These are phyloP conservation scores for Oxygymnocypris stewartii DNA, from an alignment of 2,113 vertebrate species.

Conservation along the genomic window DNA sequence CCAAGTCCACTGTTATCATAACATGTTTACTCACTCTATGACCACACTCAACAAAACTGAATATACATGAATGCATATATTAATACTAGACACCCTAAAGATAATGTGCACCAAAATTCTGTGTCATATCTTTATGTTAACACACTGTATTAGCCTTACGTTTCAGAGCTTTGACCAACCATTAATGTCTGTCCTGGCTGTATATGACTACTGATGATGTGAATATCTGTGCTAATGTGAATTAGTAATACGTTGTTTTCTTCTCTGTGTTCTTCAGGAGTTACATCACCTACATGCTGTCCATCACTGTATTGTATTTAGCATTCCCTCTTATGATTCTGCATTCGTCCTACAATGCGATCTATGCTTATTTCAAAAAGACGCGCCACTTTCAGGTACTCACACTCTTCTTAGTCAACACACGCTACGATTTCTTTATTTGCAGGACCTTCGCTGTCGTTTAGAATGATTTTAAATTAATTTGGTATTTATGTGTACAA, in stretches of 20 bases:
- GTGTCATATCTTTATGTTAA: too few relatives aligned
- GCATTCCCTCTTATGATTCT: constrained; percentile 82
- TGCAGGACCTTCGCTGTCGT: neutral
- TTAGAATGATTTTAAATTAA: neutral
- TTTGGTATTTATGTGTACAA: neutral
- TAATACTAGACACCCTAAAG: too few relatives aligned
- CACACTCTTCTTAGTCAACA: neutral
- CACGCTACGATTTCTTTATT: neutral
- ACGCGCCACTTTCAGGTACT: constrained; percentile 76
- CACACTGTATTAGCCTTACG: too few relatives aligned
- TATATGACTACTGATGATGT: neutral
- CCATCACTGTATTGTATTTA: constrained; percentile 85
- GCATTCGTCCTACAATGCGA: constrained; percentile 78
- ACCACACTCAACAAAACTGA: too few relatives aligned
- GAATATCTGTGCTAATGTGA: neutral
- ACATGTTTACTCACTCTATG: too few relatives aligned
- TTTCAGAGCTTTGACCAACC: neutral
- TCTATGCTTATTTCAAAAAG: constrained; percentile 87
- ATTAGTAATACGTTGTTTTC: neutral
- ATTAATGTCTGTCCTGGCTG: neutral
- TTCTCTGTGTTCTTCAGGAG: constrained; percentile 71
- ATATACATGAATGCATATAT: too few relatives aligned
- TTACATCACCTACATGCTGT: constrained; percentile 83
- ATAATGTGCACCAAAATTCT: too few relatives aligned
- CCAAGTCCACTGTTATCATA: too few relatives aligned